phyloP scores from a whole-genome alignment of 2,113 vertebrate genomes.

The Hystrix brachyura region DNA sequence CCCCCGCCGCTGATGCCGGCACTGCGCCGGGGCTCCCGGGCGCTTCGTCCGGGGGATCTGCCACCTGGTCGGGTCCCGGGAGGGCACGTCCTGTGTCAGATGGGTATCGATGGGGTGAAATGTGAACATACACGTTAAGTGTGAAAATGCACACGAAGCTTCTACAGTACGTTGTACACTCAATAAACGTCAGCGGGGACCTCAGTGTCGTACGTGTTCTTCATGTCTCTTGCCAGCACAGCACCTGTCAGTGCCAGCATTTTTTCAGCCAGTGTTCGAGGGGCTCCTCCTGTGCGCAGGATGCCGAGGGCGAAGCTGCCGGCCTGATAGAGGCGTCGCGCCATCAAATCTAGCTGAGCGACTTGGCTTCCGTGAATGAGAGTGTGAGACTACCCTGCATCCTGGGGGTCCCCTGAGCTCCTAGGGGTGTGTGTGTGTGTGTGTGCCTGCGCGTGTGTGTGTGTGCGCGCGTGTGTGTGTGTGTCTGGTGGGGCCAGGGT shows the following conservation, averaged over 20 bases:
- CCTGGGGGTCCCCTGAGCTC: background rate
- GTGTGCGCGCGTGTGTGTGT: too few species aligned
- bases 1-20: background rate
- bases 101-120: background rate
- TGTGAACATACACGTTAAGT: background rate
- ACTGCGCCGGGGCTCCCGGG: background rate
- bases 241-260: slow-evolving; percentile 29
- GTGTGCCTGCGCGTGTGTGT: too few species aligned
- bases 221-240: background rate
- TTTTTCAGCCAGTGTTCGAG: accelerated
- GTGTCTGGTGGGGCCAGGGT: background rate
- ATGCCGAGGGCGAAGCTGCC: background rate
- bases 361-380: background rate
- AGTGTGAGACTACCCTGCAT: background rate
- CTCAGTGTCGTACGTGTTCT: accelerated
- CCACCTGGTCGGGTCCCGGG: background rate
- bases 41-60: background rate
- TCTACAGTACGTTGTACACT: background rate
- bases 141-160: background rate
- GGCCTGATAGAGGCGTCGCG: accelerated
- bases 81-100: background rate
- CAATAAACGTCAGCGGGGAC: background rate
- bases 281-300: background rate
- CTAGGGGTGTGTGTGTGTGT: too few species aligned
- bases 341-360: background rate